A percentile compares a stretch with the other conserved stretches of the same genome.
Conservation (phyloP, 2,888 invertebrate genomes). For the Cancer borealis region DNA sequence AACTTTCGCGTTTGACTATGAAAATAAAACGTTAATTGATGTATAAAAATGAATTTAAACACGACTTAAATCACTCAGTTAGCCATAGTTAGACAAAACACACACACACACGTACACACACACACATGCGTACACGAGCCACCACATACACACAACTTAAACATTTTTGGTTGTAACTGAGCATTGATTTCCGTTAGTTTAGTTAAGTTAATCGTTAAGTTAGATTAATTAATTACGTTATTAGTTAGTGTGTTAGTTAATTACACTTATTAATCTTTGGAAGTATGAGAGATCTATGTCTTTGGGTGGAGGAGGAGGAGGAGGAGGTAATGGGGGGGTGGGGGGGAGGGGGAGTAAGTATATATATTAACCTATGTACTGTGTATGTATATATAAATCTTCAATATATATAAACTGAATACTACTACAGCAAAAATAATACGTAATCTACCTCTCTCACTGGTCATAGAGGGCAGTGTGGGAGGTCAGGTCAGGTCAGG, state of each 20-base stretch:
- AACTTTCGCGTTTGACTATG: too few relatives aligned
- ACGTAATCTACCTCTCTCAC: not conserved
- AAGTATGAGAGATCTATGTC: not conserved
- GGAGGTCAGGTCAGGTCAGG: not conserved
- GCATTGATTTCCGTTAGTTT: not conserved
- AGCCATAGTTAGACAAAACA: too few relatives aligned
- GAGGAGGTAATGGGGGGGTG: not conserved
- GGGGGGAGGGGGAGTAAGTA: not conserved
- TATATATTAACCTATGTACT: not conserved
- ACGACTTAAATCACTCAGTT: too few relatives aligned
- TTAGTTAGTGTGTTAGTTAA: not conserved
- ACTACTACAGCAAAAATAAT: not conserved
- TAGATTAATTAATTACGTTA: not conserved
- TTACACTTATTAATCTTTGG: not conserved
- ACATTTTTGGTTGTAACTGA: not conserved
- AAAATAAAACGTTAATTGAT: too few relatives aligned
- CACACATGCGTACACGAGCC: too few relatives aligned
- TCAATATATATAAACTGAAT: not conserved
- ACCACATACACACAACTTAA: not conserved
- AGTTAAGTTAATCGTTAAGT: not conserved
- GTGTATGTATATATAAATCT: not conserved
- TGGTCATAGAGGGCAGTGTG: not conserved
- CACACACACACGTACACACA: too few relatives aligned
- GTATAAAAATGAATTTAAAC: too few relatives aligned
- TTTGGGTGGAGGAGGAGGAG: not conserved